Evolutionary conservation across 2,888 invertebrate genomes (phyloP), one percentile per base, ranked within the genome.

Genomic region (Camponotus fellah): DNA sequence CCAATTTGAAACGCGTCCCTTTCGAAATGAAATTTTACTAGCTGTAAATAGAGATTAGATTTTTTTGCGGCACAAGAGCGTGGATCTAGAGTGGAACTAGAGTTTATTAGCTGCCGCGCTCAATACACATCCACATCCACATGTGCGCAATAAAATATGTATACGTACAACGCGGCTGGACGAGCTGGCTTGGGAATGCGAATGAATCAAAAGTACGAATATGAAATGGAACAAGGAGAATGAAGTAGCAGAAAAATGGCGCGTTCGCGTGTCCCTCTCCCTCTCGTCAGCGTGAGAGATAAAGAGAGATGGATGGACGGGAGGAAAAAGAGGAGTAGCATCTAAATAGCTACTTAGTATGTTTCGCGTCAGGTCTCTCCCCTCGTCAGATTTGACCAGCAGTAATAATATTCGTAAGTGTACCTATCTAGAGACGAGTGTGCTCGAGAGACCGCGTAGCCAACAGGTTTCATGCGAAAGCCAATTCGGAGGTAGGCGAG

Each of bases 281-380:
- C 43, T 60, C 12, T 58, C 62, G 60, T 49, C 69, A 34, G 34
- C 49, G 77, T 56, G 80, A 82, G 53, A 85, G 62, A 75, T 62
- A 72, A 80, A 74, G 83, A 88, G 21, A 68, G 68, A 58, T 60
- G 81, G 74, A 56, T 56, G 60, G 60, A 85, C 17, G 68, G 46
- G 53, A 79, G 79, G 66, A 83, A 81, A 8, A n/a, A 53, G 49
- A 81, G 84, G 79, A 82, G 86, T 86, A 85, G 87, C 86, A 85
- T 91, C 91, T 92, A 92, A 93, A 93, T 93, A 90, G 93, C 92
- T 92, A 93, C 91, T 93, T 92, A 92, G 92, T 91, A 92, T 88
- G 91, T 91, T 88, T 88, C 91, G 90, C 89, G 90, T 92, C 89
- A 85, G 89, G 90, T 89, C 87, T 86, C 91, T 85, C 91, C 91